phyloP scores from a whole-genome alignment of 2,888 invertebrate genomes.

The Patella ulyssiponensis region DNA sequence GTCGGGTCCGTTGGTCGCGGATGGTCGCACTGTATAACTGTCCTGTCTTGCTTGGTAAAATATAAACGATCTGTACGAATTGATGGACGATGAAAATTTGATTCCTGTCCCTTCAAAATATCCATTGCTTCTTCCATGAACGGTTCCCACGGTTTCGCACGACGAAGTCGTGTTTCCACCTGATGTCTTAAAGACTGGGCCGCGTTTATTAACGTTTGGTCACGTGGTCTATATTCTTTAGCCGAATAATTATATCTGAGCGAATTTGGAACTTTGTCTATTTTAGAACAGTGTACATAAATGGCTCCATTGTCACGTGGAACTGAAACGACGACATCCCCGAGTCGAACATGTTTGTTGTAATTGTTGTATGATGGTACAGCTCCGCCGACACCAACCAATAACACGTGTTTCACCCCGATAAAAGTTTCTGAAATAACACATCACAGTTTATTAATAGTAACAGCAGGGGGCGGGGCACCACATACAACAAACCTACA shows the following conservation, averaged over 20 bases:
- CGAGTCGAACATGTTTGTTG: slow-evolving; percentile 90
- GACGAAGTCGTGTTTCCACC: slow-evolving; percentile 40
- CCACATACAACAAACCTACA: too few species aligned
- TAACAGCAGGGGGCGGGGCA: too few species aligned
- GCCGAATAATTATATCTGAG: slow-evolving; percentile 63
- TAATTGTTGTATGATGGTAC: slow-evolving; percentile 97
- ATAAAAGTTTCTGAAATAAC: slow-evolving; percentile 86
- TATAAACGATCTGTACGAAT: slow-evolving; percentile 56
- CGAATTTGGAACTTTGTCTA: slow-evolving; percentile 45
- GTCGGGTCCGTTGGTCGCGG: slow-evolving; percentile 57
- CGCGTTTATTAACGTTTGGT: slow-evolving; percentile 49
- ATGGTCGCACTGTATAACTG: slow-evolving; percentile 41
- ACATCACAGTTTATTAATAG: too few species aligned
- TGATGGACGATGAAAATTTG: slow-evolving; percentile 63
- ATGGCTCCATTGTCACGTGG: slow-evolving; percentile 72
- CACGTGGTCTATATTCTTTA: slow-evolving; percentile 50
- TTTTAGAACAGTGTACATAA: slow-evolving; percentile 84
- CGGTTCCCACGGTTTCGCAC: slow-evolving; percentile 80
- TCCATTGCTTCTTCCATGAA: slow-evolving; percentile 83
- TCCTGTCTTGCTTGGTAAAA: slow-evolving; percentile 52
- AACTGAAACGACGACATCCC: slow-evolving; percentile 70
- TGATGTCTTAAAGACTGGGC: slow-evolving; percentile 45
- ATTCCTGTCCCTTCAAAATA: slow-evolving; percentile 73
- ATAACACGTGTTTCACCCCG: slow-evolving; percentile 90
- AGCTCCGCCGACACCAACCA: slow-evolving; percentile 97